phyloP scores from a whole-genome alignment of 2,797 vertebrate species.

The Characodon lateralis region DNA sequence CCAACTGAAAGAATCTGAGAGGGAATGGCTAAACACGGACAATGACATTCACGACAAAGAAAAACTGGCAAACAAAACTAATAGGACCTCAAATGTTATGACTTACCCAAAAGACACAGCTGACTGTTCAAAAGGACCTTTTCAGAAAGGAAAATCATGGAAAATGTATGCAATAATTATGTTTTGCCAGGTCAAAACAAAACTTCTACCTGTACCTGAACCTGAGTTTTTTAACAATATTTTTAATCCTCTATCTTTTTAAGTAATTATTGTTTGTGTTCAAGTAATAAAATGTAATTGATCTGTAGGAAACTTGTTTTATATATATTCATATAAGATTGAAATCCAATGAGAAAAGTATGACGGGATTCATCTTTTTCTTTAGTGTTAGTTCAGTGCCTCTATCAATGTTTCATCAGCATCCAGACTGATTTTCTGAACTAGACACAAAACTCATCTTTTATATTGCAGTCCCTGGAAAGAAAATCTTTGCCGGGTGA shows the following conservation, averaged over 20 bases:
- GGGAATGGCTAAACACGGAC: not conserved
- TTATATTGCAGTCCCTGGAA: constrained; percentile 42
- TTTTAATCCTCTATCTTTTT: not conserved
- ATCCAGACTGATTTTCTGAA: constrained; percentile 44
- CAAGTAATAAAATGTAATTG: not conserved
- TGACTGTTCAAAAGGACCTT: not conserved
- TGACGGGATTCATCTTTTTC: constrained; percentile 43
- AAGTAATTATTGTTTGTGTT: not conserved
- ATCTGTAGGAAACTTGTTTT: not conserved
- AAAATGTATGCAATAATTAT: too few species aligned
- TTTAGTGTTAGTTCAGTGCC: constrained; percentile 22
- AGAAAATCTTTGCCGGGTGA: constrained; percentile 58
- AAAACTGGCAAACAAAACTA: not conserved
- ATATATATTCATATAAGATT: not conserved
- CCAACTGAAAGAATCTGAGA: not conserved
- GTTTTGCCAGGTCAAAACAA: not conserved
- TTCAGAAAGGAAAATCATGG: too few species aligned
- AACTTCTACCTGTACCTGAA: not conserved
- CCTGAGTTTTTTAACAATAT: not conserved
- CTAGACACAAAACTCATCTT: constrained; percentile 41
- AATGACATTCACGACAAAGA: not conserved
- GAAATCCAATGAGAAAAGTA: constrained; percentile 34
- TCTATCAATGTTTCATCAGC: constrained; percentile 46
- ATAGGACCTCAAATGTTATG: not conserved
- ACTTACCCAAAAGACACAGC: not conserved